Percentiles rank a stretch among this genome's conserved stretches.
phyloP scores from a whole-genome alignment of 1,140 invertebrate species.

The Drosophila eugracilis region DNA sequence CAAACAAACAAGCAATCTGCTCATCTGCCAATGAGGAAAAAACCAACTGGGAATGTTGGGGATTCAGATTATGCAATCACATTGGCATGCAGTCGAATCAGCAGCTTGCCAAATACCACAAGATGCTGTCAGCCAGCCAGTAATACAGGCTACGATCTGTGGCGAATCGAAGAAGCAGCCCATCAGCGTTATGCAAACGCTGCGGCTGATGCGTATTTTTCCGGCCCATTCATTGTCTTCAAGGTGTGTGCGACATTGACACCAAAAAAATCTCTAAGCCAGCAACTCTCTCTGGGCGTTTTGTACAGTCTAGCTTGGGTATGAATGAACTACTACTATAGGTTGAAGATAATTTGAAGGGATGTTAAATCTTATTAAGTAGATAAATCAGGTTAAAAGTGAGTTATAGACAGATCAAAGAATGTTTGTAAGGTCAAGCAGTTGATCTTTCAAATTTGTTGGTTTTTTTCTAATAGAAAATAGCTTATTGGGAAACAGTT shows the following conservation, averaged over 20 bases:
- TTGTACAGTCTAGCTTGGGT: background rate
- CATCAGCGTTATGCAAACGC: conserved; percentile 32
- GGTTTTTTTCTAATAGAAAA: no score
- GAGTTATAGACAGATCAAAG: no score
- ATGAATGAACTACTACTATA: no score
- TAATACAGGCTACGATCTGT: conserved; percentile 12
- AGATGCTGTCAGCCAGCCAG: conserved; percentile 13
- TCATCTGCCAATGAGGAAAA: conserved; percentile 22
- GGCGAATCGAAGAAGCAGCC: conserved; percentile 19
- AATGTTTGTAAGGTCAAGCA: no score
- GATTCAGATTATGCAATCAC: conserved; percentile 52
- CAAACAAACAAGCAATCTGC: conserved; percentile 13
- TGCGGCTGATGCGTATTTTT: conserved; percentile 13
- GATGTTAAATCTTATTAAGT: no score
- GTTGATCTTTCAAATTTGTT: no score
- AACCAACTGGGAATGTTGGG: conserved; percentile 1
- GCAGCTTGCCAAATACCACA: conserved; percentile 43
- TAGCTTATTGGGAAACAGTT: no score
- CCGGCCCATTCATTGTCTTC: conserved; percentile 18
- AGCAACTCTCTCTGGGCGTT: conserved; percentile 20
- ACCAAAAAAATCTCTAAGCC: conserved; percentile 21
- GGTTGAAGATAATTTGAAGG: no score
- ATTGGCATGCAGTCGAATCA: conserved; percentile 54
- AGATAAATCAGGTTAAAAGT: no score
- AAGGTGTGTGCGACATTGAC: conserved; percentile 50